phyloP scores from a whole-genome alignment of 2,797 vertebrate species.

The Phalanger gymnotis region DNA sequence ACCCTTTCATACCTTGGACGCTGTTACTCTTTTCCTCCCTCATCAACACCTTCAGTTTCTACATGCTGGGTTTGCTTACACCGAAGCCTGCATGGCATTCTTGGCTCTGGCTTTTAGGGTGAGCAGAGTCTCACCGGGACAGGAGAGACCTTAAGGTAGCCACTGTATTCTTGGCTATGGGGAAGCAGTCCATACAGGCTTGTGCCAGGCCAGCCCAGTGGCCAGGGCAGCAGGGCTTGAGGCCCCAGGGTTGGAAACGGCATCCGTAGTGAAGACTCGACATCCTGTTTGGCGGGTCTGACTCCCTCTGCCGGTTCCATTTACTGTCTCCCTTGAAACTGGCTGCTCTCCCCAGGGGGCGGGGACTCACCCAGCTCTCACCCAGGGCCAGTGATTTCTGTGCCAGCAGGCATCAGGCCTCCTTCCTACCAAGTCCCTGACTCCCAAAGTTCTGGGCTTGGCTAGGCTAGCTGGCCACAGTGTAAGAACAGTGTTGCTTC shows the following conservation, averaged over 20 bases:
- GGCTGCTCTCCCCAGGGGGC: slow-evolving; percentile 4
- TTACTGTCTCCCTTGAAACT: slow-evolving; percentile 66
- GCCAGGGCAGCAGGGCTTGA: not conserved
- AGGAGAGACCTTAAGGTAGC: not conserved
- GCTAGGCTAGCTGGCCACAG: not conserved
- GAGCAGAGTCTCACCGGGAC: slow-evolving; percentile 8
- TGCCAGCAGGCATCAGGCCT: slow-evolving; percentile 33
- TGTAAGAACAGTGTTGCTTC: not conserved
- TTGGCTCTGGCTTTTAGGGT: not conserved
- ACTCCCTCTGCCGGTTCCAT: slow-evolving; percentile 11
- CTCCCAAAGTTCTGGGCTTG: slow-evolving; percentile 14
- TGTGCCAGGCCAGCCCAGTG: slow-evolving; percentile 20
- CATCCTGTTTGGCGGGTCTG: slow-evolving; percentile 58
- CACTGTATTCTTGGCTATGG: not conserved
- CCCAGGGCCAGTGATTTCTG: not conserved
- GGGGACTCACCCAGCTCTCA: slow-evolving; percentile 34
- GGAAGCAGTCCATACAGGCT: not conserved
- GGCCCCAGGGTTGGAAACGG: slow-evolving; percentile 39
- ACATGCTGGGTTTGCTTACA: not conserved
- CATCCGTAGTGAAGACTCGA: slow-evolving; percentile 8
- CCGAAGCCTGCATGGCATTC: not conserved
- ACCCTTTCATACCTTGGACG: not conserved
- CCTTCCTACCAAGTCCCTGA: slow-evolving; percentile 18
- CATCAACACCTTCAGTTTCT: not conserved
- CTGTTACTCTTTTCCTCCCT: not conserved